Percentiles rank a stretch among this genome's conserved stretches.
Conservation (phyloP, 2,888 invertebrate species). For the Unio delphinus region DNA sequence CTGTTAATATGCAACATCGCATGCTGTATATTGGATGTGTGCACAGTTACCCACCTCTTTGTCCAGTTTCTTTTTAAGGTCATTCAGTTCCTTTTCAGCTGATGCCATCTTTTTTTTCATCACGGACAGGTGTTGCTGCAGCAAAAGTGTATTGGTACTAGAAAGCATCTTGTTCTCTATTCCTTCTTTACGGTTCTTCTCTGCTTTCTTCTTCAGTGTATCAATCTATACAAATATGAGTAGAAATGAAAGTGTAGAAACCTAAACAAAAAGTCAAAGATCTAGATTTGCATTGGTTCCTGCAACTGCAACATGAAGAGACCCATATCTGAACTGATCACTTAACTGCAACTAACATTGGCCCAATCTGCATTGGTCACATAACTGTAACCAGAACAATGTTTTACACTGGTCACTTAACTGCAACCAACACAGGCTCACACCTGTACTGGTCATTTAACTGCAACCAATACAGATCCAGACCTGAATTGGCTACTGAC, state of each 20-base stretch:
- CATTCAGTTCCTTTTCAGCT: slow-evolving; percentile 63
- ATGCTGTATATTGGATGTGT: neutral
- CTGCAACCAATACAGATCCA: too few species aligned
- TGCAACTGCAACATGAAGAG: too few species aligned
- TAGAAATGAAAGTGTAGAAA: neutral
- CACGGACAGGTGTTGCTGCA: slow-evolving; percentile 64
- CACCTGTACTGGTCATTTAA: too few species aligned
- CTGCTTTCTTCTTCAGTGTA: slow-evolving; percentile 55
- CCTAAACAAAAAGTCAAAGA: too few species aligned
- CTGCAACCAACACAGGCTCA: too few species aligned
- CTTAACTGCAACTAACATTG: too few species aligned
- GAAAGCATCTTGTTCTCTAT: slow-evolving; percentile 59
- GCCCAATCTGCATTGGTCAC: too few species aligned
- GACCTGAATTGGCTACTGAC: too few species aligned
- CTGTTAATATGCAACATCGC: neutral
- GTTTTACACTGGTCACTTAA: too few species aligned
- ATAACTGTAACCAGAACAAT: too few species aligned
- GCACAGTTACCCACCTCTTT: slow-evolving; percentile 60
- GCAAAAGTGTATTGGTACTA: slow-evolving; percentile 61
- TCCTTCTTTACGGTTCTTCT: slow-evolving; percentile 59
- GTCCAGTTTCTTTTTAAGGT: slow-evolving; percentile 64
- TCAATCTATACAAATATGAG: slow-evolving; percentile 43
- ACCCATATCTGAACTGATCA: too few species aligned
- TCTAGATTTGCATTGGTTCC: too few species aligned
- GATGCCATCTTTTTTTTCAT: slow-evolving; percentile 60